Evolutionary conservation across 2,888 invertebrate species (phyloP).

Genomic region (Xanthia togata): DNA sequence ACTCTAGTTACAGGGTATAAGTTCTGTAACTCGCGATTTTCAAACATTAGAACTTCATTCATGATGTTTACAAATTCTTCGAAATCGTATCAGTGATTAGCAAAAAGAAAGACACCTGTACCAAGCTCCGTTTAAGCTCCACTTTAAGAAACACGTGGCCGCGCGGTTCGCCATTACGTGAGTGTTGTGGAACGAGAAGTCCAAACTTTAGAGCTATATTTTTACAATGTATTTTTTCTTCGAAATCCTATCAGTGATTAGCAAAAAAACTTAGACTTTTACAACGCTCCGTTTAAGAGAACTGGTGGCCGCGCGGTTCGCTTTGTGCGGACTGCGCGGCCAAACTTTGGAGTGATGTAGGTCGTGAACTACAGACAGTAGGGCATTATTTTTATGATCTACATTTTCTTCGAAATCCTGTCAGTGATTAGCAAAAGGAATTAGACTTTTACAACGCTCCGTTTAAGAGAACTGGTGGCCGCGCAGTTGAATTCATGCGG

Average conservation of each 20-base stretch:
- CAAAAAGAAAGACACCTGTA: constrained; percentile 39
- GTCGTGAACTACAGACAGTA: constrained; percentile 36
- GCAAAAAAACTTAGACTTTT: constrained; percentile 36
- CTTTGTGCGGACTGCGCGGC: constrained; percentile 25
- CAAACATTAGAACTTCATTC: constrained; percentile 21
- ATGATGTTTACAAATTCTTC: constrained; percentile 24
- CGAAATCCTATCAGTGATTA: constrained; percentile 33
- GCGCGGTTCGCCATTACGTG: constrained; percentile 37
- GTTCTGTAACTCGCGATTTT: constrained; percentile 23
- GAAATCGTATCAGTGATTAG: constrained; percentile 33
- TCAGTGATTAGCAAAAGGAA: constrained; percentile 8
- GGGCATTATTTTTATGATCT: constrained; percentile 38
- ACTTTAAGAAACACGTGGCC: constrained; percentile 38
- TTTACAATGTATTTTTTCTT: constrained; percentile 4
- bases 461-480: constrained; percentile 19
- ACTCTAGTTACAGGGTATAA: constrained; percentile 24
- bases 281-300: constrained; percentile 34
- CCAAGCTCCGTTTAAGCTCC: constrained; percentile 36
- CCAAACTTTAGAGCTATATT: constrained; percentile 36
- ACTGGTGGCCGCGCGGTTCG: background rate
- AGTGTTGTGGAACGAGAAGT: constrained; percentile 39
- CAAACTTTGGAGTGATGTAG: constrained; percentile 40
- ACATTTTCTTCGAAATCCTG: constrained; percentile 24
- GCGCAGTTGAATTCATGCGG: background rate
- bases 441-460: constrained; percentile 33